Conservation (phyloP, 1,140 invertebrate species). For the Panagrolaimus sp. region DNA sequence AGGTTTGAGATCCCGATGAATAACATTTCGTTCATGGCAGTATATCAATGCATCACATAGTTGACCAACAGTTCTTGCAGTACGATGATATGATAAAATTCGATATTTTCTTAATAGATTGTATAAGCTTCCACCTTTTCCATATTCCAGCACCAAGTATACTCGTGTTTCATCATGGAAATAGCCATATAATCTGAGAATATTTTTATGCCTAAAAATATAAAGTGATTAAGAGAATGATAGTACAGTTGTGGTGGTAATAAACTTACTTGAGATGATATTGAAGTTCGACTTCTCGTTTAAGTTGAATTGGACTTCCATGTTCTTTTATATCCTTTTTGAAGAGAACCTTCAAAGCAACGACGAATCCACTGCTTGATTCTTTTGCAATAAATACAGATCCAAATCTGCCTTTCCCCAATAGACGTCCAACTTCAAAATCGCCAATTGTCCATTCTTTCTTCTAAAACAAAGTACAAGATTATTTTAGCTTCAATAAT, state of each 20-base stretch:
- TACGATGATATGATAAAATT: constrained; percentile 18
- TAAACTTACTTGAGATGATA: neutral
- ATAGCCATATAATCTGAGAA: neutral
- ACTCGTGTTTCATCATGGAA: neutral
- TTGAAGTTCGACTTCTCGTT: neutral
- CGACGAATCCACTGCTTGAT: neutral
- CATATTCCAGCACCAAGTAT: neutral
- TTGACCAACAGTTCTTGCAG: constrained; percentile 72
- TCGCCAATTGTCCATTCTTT: too few species aligned
- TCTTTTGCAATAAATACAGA: neutral
- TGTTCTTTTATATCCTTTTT: neutral
- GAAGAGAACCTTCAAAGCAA: neutral
- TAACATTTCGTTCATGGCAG: constrained; percentile 83
- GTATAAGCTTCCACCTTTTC: neutral
- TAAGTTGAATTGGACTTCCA: neutral
- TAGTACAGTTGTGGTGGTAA: neutral
- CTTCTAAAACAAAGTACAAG: too few species aligned
- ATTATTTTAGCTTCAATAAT: too few species aligned
- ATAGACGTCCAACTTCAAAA: too few species aligned
- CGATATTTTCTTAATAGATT: too few species aligned
- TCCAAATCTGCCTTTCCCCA: neutral
- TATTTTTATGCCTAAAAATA: constrained; percentile 12
- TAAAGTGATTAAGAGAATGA: neutral
- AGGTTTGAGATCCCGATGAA: constrained; percentile 69
- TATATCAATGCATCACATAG: constrained; percentile 85